These are phyloP conservation scores for Menidia beryllina DNA, from an alignment of 2,113 vertebrate genomes.

Conservation along the genomic window DNA sequence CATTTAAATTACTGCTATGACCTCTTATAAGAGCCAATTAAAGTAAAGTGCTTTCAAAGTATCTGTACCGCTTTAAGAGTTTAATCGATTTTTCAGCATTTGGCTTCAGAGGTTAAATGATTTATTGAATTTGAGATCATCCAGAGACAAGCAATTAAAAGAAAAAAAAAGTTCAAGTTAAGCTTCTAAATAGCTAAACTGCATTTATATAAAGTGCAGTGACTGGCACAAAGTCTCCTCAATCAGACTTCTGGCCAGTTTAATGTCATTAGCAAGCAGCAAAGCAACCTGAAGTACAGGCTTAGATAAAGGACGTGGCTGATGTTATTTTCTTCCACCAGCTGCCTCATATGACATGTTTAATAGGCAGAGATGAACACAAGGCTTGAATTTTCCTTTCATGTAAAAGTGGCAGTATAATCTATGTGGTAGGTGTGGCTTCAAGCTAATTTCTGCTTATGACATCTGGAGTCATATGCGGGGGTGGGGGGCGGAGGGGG, in stretches of 20 bases:
- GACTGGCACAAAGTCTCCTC: constrained; percentile 47
- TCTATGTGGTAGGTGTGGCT: constrained; percentile 30
- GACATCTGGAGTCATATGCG: too few relatives aligned
- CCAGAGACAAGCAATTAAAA: constrained; percentile 11
- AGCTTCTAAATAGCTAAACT: constrained; percentile 46
- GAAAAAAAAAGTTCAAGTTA: constrained; percentile 31
- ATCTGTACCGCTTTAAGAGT: not conserved
- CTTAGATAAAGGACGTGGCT: not conserved
- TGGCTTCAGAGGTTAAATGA: constrained; percentile 2
- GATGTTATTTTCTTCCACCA: not conserved
- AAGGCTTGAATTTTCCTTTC: not conserved
- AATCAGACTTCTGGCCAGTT: constrained; percentile 27
- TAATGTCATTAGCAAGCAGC: constrained; percentile 26
- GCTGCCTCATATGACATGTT: not conserved
- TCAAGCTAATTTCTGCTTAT: constrained; percentile 67
- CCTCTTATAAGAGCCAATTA: not conserved
- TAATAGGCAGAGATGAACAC: not conserved
- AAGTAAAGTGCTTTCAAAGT: not conserved
- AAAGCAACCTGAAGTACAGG: constrained; percentile 16
- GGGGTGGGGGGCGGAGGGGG: constrained; percentile 5
- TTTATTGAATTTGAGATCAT: constrained; percentile 17
- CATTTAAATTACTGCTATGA: not conserved
- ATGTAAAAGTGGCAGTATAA: constrained; percentile 18
- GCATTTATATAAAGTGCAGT: constrained; percentile 53
- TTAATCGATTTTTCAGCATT: constrained; percentile 7